Evolutionary conservation across 1,140 invertebrate genomes (phyloP).

Genomic region (Temnothorax nylanderi): DNA sequence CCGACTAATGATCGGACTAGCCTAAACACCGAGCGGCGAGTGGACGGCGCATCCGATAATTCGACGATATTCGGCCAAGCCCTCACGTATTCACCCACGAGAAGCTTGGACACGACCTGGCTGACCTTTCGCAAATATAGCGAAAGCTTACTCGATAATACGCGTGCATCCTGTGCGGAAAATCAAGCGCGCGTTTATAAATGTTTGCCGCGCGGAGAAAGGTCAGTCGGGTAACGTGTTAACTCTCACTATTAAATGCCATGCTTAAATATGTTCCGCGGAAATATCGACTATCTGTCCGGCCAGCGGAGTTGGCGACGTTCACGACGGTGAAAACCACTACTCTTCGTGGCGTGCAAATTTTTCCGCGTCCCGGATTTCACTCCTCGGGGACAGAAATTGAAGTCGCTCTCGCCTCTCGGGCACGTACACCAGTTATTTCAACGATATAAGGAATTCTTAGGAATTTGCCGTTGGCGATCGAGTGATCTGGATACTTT

Average conservation of each 20-base stretch:
- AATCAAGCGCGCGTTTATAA: constrained; percentile 51
- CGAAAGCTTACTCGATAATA: constrained; percentile 37
- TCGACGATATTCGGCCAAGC: constrained; percentile 38
- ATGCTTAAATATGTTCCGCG: constrained; percentile 53
- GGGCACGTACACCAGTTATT: constrained; percentile 63
- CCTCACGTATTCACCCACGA: constrained; percentile 56
- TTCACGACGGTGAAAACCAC: neutral
- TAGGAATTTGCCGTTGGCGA: constrained; percentile 63
- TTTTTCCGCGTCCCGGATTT: constrained; percentile 50
- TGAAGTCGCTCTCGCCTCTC: constrained; percentile 32
- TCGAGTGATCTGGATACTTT: constrained; percentile 68
- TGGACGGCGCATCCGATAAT: neutral
- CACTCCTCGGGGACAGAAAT: constrained; percentile 18
- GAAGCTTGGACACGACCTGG: constrained; percentile 26
- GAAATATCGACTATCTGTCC: constrained; percentile 56
- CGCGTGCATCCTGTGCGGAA: constrained; percentile 43
- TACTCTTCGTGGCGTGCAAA: constrained; percentile 8
- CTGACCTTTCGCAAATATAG: constrained; percentile 61
- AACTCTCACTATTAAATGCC: constrained; percentile 46
- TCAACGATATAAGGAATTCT: constrained; percentile 63
- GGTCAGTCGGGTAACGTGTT: constrained; percentile 40
- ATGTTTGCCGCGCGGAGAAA: constrained; percentile 20
- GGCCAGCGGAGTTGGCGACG: neutral
- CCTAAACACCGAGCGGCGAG: neutral
- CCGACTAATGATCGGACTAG: constrained; percentile 12